Conservation (phyloP, 2,888 invertebrate species). For the Agriopis marginaria region DNA sequence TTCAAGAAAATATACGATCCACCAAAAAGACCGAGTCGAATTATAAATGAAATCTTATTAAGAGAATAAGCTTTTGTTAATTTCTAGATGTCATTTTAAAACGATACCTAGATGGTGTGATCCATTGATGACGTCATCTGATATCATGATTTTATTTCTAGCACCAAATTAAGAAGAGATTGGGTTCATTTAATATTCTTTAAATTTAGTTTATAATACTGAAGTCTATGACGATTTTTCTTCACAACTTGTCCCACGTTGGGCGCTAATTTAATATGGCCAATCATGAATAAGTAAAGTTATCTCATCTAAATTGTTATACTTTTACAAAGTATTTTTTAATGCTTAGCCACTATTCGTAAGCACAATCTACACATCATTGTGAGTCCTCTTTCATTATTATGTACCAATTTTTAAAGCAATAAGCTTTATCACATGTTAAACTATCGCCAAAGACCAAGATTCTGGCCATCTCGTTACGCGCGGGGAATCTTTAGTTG, state of each 20-base stretch:
- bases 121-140: no score
- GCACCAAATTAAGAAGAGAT: no score
- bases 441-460: slow-evolving; percentile 1
- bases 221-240: not conserved
- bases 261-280: slow-evolving; percentile 1
- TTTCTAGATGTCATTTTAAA: no score
- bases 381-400: no score
- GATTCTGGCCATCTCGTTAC: slow-evolving; percentile 17
- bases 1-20: no score
- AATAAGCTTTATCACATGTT: not conserved
- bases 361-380: not conserved
- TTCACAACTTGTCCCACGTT: not conserved
- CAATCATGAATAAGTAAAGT: not conserved
- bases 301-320: not conserved
- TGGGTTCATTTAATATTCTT: not conserved
- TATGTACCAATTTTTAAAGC: not conserved
- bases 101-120: no score
- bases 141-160: no score
- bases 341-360: not conserved
- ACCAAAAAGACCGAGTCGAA: no score
- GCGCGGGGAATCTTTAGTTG: not conserved
- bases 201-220: not conserved
- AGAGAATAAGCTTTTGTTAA: no score
- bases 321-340: not conserved
- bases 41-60: no score